These are phyloP conservation scores for Dynastes hyllus DNA, from an alignment of 2,888 invertebrate species.

Conservation along the genomic window DNA sequence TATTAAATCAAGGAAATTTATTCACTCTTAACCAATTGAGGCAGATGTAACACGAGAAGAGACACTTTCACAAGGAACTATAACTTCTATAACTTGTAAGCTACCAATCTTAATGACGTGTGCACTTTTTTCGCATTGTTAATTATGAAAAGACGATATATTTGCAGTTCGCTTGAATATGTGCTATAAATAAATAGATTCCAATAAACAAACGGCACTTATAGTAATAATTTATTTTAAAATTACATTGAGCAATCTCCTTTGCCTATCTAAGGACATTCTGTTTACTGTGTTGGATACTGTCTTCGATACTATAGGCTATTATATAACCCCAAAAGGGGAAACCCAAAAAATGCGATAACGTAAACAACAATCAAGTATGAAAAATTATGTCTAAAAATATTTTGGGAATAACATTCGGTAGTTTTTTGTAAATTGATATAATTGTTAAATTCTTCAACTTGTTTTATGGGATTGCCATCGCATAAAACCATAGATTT, in stretches of 20 bases:
- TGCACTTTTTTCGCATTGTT: not conserved
- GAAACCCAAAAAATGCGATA: slow-evolving; percentile 1
- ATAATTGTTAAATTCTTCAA: not conserved
- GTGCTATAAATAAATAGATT: not conserved
- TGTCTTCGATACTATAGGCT: not conserved
- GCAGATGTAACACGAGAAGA: too few relatives aligned
- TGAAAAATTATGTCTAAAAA: not conserved
- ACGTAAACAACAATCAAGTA: not conserved
- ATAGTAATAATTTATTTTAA: not conserved
- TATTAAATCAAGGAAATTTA: too few relatives aligned
- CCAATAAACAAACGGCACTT: not conserved
- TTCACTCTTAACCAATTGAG: too few relatives aligned
- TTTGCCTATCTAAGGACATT: slow-evolving; percentile 14
- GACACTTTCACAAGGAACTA: too few relatives aligned
- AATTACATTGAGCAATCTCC: not conserved
- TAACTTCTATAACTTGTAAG: too few relatives aligned
- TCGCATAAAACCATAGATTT: too few relatives aligned
- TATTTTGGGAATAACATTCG: not conserved
- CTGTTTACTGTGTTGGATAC: not conserved
- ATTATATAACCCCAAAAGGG: too few relatives aligned
- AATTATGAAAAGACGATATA: not conserved
- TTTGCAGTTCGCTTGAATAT: not conserved
- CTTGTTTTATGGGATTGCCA: too few relatives aligned
- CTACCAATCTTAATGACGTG: too few relatives aligned
- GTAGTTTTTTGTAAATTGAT: not conserved